Percentiles rank a stretch among this genome's conserved stretches.
Conservation (phyloP, 2,113 vertebrate genomes). For the Channa argus region DNA sequence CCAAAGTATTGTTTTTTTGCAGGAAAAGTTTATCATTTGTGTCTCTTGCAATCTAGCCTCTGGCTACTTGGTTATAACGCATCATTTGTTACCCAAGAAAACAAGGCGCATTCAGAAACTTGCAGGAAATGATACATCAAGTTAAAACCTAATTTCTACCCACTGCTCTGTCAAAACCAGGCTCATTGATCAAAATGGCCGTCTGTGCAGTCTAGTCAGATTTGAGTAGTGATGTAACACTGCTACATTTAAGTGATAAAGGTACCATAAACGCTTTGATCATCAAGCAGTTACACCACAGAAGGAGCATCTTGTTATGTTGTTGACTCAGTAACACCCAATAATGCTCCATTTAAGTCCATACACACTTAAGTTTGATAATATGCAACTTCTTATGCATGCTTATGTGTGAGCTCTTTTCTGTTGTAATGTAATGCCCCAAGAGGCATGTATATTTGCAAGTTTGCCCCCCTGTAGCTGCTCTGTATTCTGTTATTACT, state of each 20-base stretch:
- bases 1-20: background rate
- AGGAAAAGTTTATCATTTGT: slow-evolving; percentile 15
- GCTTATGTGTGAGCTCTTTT: slow-evolving; percentile 14
- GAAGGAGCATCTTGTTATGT: background rate
- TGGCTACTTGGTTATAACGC: background rate
- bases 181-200: slow-evolving; percentile 78
- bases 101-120: background rate
- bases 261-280: background rate
- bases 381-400: background rate
- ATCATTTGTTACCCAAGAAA: background rate
- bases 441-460: slow-evolving; percentile 20
- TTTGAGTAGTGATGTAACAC: slow-evolving; percentile 56
- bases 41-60: background rate
- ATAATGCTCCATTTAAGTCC: background rate
- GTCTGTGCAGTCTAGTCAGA: slow-evolving; percentile 51
- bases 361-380: slow-evolving; percentile 9
- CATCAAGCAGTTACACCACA: background rate
- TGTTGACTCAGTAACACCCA: background rate
- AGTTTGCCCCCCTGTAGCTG: slow-evolving; percentile 48
- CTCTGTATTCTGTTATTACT: slow-evolving; percentile 49
- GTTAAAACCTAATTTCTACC: background rate
- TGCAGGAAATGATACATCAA: slow-evolving; percentile 1
- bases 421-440: slow-evolving; percentile 23
- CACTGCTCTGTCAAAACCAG: slow-evolving; percentile 43
- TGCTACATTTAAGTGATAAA: slow-evolving; percentile 39